phyloP scores from a whole-genome alignment of 1,140 invertebrate species.

The Drosophila micromelanica region DNA sequence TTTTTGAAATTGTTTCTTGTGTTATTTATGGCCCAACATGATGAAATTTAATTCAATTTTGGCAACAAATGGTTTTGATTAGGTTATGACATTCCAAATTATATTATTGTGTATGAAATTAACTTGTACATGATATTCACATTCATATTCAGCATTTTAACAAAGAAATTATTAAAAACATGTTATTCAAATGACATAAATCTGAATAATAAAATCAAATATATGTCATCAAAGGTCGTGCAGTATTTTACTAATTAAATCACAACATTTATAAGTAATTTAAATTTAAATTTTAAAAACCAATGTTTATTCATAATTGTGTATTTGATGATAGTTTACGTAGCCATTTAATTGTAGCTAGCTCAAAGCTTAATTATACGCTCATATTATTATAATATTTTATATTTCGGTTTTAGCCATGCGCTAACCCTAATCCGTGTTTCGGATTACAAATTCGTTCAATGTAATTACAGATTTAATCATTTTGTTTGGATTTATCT shows the following conservation, averaged over 20 bases:
- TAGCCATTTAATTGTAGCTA: too few species aligned
- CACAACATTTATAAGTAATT: background rate
- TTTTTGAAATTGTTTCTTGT: slow-evolving; percentile 13
- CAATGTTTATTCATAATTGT: too few species aligned
- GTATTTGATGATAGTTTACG: too few species aligned
- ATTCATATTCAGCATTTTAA: background rate
- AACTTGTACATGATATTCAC: background rate
- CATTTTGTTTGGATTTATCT: too few species aligned
- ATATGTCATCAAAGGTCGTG: background rate
- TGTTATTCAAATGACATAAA: background rate
- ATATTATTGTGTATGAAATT: background rate
- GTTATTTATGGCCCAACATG: slow-evolving; percentile 52
- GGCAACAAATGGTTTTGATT: slow-evolving; percentile 24
- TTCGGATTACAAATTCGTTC: too few species aligned
- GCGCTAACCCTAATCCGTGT: too few species aligned
- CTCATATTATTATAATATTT: too few species aligned
- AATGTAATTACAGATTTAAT: too few species aligned
- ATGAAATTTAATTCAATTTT: slow-evolving; percentile 66
- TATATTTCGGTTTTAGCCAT: too few species aligned
- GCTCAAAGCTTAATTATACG: too few species aligned
- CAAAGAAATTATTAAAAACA: background rate
- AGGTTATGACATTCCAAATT: slow-evolving; percentile 4
- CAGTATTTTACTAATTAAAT: background rate
- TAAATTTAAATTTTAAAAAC: background rate
- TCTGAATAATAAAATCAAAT: background rate